A percentile compares a stretch with the other conserved stretches of the same genome.
phyloP scores from a whole-genome alignment of 2,888 invertebrate genomes.

The Drosophila greeni region DNA sequence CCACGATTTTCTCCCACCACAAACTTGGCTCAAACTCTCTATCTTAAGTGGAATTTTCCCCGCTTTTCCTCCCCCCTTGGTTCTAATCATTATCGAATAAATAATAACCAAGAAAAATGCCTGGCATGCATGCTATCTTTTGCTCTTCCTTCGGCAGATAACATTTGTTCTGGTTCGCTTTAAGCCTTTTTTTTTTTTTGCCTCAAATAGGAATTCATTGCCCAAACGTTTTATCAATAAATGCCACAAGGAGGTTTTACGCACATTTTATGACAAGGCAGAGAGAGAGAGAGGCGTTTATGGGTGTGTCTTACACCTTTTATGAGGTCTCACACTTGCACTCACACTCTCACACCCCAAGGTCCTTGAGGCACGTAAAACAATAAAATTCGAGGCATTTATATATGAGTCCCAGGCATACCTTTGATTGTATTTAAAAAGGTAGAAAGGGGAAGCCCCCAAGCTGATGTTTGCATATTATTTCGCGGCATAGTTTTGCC shows the following conservation, averaged over 20 bases:
- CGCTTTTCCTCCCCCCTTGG: background rate
- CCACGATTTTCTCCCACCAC: background rate
- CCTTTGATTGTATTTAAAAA: constrained; percentile 56
- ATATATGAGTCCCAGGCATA: constrained; percentile 59
- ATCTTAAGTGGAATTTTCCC: constrained; percentile 5
- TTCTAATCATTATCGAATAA: constrained; percentile 36
- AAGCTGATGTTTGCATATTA: constrained; percentile 38
- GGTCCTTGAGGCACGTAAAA: constrained; percentile 45
- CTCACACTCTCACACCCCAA: background rate
- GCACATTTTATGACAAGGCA: constrained; percentile 66
- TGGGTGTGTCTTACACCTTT: constrained; percentile 65
- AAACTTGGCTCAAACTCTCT: background rate
- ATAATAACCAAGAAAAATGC: constrained; percentile 17
- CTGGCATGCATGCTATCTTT: constrained; percentile 30
- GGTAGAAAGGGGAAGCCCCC: background rate
- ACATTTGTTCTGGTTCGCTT: constrained; percentile 44
- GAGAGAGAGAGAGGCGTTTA: constrained; percentile 54
- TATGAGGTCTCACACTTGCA: constrained; percentile 45
- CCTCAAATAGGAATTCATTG: constrained; percentile 67
- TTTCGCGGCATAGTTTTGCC: constrained; percentile 50
- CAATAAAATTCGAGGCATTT: constrained; percentile 69
- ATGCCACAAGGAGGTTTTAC: constrained; percentile 72
- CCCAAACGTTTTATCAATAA: constrained; percentile 72
- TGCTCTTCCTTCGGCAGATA: constrained; percentile 37
- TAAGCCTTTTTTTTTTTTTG: constrained; percentile 36